Evolutionary conservation across 2,797 vertebrate genomes (phyloP).

Genomic region (Betta splendens): DNA sequence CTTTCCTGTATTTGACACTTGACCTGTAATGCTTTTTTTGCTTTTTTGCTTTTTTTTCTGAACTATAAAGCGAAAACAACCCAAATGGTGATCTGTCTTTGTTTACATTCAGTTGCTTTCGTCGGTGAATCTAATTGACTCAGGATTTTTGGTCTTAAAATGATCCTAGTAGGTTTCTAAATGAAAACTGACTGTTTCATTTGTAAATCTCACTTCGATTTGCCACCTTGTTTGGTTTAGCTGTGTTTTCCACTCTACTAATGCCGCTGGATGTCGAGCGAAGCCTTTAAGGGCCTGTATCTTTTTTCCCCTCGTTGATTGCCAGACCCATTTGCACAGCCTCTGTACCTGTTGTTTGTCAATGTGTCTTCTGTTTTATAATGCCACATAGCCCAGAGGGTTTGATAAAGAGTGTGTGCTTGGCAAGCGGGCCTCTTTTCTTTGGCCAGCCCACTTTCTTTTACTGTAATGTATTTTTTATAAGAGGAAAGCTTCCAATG

Average conservation of each 20-base stretch:
- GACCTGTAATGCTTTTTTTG: too few species aligned
- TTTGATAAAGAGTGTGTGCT: constrained; percentile 44
- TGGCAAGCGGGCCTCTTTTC: constrained; percentile 30
- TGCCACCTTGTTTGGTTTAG: background rate
- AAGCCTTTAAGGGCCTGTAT: constrained; percentile 1
- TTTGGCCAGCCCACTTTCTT: constrained; percentile 44
- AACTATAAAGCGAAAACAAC: background rate
- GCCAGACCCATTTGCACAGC: constrained; percentile 15
- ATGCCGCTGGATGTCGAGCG: constrained; percentile 3
- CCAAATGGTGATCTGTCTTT: background rate
- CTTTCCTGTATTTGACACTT: too few species aligned
- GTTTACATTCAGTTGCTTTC: background rate
- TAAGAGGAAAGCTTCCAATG: constrained; percentile 44
- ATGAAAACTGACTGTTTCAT: background rate
- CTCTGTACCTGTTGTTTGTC: constrained; percentile 49
- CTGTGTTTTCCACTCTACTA: background rate
- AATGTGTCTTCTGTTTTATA: constrained; percentile 41
- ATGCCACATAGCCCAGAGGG: constrained; percentile 27
- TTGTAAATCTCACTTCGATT: background rate
- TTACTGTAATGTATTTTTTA: constrained; percentile 54
- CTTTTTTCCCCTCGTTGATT: background rate
- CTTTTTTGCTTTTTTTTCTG: constrained; percentile 15
- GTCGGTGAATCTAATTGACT: background rate
- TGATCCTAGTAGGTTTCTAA: background rate
- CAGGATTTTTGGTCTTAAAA: background rate